A percentile compares a stretch with the other conserved stretches of the same genome.
phyloP scores from a whole-genome alignment of 2,113 vertebrate species.

The Leptodactylus fuscus region DNA sequence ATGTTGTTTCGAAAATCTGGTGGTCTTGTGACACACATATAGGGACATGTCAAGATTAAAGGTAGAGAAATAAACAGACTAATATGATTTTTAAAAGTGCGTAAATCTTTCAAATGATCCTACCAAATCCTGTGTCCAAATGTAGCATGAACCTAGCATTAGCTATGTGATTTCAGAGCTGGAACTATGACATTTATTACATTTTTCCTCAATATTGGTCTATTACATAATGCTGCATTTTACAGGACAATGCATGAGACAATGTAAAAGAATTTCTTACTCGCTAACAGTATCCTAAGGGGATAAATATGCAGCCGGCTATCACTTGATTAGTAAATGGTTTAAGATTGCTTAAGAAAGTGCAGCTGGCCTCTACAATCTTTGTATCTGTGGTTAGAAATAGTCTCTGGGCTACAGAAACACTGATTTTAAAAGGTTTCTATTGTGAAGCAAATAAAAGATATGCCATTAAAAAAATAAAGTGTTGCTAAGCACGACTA shows the following conservation, averaged over 20 bases:
- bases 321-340: conserved; percentile 15
- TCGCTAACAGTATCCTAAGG: conserved; percentile 2
- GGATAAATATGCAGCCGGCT: conserved; percentile 1
- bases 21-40: too few relatives aligned
- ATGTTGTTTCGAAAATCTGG: too few relatives aligned
- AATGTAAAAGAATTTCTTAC: neutral
- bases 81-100: too few relatives aligned
- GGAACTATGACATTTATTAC: too few relatives aligned
- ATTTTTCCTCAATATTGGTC: too few relatives aligned
- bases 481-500: neutral
- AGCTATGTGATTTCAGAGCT: too few relatives aligned
- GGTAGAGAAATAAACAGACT: too few relatives aligned
- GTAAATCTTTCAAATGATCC: too few relatives aligned
- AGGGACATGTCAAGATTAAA: too few relatives aligned
- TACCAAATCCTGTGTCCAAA: too few relatives aligned
- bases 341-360: neutral
- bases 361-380: neutral
- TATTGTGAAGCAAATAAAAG: conserved; percentile 25
- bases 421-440: neutral
- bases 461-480: conserved; percentile 22
- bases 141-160: too few relatives aligned
- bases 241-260: neutral
- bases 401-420: neutral
- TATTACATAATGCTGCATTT: neutral
- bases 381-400: neutral